phyloP scores from a whole-genome alignment of 2,797 vertebrate genomes.

The Chiroxiphia lanceolata region DNA sequence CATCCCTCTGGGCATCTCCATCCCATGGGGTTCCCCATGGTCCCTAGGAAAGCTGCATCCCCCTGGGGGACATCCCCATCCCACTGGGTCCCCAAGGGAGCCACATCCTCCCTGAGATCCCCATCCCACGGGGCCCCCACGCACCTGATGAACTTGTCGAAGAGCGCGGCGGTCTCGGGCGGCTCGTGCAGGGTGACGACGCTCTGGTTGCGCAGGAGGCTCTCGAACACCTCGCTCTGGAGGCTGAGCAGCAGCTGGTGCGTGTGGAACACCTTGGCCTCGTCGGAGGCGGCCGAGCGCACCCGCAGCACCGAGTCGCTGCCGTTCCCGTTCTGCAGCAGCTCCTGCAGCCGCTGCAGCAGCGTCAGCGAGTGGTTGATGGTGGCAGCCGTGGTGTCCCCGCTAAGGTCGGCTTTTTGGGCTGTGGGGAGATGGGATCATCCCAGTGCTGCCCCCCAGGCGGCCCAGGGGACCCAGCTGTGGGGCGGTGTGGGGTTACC shows the following conservation, averaged over 20 bases:
- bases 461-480: not conserved
- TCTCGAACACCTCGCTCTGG: slow-evolving; percentile 86
- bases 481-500: rapidly evolving
- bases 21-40: not conserved
- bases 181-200: slow-evolving; percentile 80
- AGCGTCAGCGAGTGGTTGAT: slow-evolving; percentile 91
- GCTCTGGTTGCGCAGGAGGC: slow-evolving; percentile 82
- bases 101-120: rapidly evolving
- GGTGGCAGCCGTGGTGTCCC: slow-evolving; percentile 75
- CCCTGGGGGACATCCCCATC: not conserved
- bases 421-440: slow-evolving; percentile 66
- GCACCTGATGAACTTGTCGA: slow-evolving; percentile 92
- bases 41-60: not conserved
- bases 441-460: not conserved
- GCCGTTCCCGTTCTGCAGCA: slow-evolving; percentile 84
- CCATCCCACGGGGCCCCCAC: rapidly evolving
- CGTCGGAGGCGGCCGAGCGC: slow-evolving; percentile 83
- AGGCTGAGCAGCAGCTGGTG: slow-evolving; percentile 89
- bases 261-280: slow-evolving; percentile 89
- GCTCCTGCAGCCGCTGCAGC: slow-evolving; percentile 87
- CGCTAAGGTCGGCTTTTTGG: slow-evolving; percentile 76
- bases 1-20: not conserved
- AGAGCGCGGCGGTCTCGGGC: slow-evolving; percentile 81
- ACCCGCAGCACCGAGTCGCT: slow-evolving; percentile 88
- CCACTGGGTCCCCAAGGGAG: not conserved